Evolutionary conservation across 2,797 vertebrate genomes (phyloP).

Genomic region (Hylomyscus alleni): DNA sequence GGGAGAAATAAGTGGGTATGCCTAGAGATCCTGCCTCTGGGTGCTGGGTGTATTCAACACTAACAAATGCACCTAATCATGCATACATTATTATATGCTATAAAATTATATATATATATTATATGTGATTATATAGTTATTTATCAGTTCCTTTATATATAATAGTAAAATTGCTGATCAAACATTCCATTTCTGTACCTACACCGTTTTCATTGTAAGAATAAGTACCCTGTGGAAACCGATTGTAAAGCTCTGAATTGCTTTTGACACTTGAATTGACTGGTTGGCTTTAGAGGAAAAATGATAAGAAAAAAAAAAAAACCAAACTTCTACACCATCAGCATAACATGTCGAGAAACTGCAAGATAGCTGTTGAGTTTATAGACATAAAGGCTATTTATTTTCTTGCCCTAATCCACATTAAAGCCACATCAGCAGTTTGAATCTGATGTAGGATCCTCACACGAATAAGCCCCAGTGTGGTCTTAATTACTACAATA

Average conservation of each 20-base stretch:
- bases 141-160: background rate
- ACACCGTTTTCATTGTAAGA: background rate
- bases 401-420: slow-evolving; percentile 65
- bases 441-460: background rate
- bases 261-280: slow-evolving; percentile 68
- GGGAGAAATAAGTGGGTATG: slow-evolving; percentile 36
- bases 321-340: slow-evolving; percentile 62
- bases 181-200: background rate
- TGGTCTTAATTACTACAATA: slow-evolving; percentile 66
- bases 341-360: background rate
- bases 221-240: background rate
- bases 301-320: background rate
- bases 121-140: background rate
- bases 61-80: slow-evolving; percentile 42
- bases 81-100: background rate
- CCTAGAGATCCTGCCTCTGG: background rate
- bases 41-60: background rate
- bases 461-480: background rate
- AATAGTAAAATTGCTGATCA: slow-evolving; percentile 25
- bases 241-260: slow-evolving; percentile 60
- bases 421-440: slow-evolving; percentile 60
- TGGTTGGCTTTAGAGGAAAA: slow-evolving; percentile 58
- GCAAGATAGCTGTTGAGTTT: slow-evolving; percentile 57
- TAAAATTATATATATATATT: background rate
- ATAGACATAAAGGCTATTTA: slow-evolving; percentile 67